Conservation (phyloP, 2,888 invertebrate genomes). For the Nymphalis urticae region DNA sequence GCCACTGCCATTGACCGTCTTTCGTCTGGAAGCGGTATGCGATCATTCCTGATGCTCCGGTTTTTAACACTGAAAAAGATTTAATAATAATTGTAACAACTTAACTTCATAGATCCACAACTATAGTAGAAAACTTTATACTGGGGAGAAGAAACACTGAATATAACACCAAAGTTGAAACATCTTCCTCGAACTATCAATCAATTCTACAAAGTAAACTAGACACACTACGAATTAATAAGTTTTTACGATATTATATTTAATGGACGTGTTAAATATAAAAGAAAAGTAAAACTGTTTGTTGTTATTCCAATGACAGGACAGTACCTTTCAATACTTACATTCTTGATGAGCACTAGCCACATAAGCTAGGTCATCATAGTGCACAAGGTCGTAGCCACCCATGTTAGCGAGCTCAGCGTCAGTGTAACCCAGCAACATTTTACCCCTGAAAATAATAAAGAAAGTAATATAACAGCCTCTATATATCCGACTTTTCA, state of each 20-base stretch:
- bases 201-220: too few relatives aligned
- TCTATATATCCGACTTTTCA: too few relatives aligned
- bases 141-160: too few relatives aligned
- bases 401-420: conserved; percentile 94
- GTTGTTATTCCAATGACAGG: background rate
- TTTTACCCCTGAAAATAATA: conserved; percentile 88
- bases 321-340: conserved; percentile 78
- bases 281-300: background rate
- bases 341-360: conserved; percentile 99
- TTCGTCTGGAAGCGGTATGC: conserved; percentile 98
- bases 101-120: background rate
- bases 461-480: background rate
- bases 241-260: too few relatives aligned
- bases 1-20: conserved; percentile 97
- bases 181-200: too few relatives aligned
- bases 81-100: background rate
- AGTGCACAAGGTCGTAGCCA: conserved; percentile 99
- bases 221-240: too few relatives aligned
- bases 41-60: conserved; percentile 99
- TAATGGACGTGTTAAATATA: background rate
- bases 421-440: conserved; percentile 96
- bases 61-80: conserved; percentile 93
- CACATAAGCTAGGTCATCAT: conserved; percentile 97
- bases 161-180: too few relatives aligned
- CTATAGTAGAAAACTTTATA: background rate